phyloP scores from a whole-genome alignment of 2,797 vertebrate genomes.

The Dendrocincla tyrannina region DNA sequence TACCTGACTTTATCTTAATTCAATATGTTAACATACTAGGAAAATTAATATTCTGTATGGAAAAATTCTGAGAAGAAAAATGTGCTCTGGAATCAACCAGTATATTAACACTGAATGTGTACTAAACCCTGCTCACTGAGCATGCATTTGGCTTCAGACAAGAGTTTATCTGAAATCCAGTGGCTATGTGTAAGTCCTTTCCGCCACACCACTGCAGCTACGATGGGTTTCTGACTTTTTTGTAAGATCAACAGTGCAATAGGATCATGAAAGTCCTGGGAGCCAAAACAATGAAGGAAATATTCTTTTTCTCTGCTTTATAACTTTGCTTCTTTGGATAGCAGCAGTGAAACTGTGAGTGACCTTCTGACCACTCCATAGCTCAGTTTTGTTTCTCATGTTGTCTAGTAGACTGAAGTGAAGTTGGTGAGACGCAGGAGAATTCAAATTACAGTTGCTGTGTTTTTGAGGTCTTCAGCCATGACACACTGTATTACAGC shows the following conservation, averaged over 20 bases:
- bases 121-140: rapidly evolving
- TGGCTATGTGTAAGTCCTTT: not conserved
- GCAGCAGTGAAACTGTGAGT: not conserved
- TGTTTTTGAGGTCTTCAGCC: not conserved
- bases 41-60: not conserved
- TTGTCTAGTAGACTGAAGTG: not conserved
- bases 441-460: not conserved
- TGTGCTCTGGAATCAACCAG: not conserved
- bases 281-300: not conserved
- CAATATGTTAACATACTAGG: not conserved
- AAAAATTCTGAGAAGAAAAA: not conserved
- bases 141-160: not conserved
- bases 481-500: not conserved
- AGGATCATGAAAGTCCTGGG: not conserved
- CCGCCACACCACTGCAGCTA: not conserved
- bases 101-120: not conserved
- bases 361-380: not conserved
- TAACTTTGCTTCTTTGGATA: not conserved
- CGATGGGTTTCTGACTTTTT: not conserved
- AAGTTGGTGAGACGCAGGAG: not conserved
- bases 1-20: not conserved
- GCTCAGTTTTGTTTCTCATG: not conserved
- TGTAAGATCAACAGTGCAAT: not conserved
- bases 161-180: not conserved
- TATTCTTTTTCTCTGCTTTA: not conserved